Conservation (phyloP, 1,140 invertebrate genomes). For the Heliconius melpomene region DNA sequence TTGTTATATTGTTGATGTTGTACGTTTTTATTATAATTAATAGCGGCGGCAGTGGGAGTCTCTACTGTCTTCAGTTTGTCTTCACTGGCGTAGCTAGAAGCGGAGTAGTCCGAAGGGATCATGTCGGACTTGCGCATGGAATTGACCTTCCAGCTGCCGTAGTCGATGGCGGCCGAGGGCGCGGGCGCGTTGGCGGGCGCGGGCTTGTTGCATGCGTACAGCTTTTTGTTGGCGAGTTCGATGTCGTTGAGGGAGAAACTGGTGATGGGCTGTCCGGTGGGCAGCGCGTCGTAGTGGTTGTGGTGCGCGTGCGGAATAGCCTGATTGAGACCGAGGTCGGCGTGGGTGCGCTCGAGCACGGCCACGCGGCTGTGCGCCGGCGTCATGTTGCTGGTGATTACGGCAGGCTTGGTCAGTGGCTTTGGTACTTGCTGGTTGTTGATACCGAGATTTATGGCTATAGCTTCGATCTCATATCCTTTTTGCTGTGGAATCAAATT, state of each 20-base stretch:
- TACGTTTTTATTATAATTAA: conserved; percentile 68
- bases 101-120: conserved; percentile 66
- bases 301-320: conserved; percentile 65
- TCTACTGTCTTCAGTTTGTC: conserved; percentile 62
- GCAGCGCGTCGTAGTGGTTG: conserved; percentile 60
- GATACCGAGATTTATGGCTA: conserved; percentile 69
- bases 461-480: conserved; percentile 64
- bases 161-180: conserved; percentile 60
- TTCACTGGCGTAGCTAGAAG: conserved; percentile 51
- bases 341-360: conserved; percentile 55
- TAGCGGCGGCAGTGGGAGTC: conserved; percentile 44
- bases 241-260: conserved; percentile 71
- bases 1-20: conserved; percentile 63
- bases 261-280: conserved; percentile 51
- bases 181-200: conserved; percentile 36
- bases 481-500: conserved; percentile 53
- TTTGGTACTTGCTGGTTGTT: conserved; percentile 62
- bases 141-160: conserved; percentile 73
- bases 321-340: conserved; percentile 57
- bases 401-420: conserved; percentile 49
- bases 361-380: conserved; percentile 58
- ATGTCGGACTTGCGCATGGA: conserved; percentile 64
- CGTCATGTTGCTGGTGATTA: conserved; percentile 55
- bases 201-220: conserved; percentile 58
- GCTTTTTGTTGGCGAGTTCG: conserved; percentile 71